phyloP scores from a whole-genome alignment of 2,797 vertebrate genomes.

The Trematomus bernacchii region DNA sequence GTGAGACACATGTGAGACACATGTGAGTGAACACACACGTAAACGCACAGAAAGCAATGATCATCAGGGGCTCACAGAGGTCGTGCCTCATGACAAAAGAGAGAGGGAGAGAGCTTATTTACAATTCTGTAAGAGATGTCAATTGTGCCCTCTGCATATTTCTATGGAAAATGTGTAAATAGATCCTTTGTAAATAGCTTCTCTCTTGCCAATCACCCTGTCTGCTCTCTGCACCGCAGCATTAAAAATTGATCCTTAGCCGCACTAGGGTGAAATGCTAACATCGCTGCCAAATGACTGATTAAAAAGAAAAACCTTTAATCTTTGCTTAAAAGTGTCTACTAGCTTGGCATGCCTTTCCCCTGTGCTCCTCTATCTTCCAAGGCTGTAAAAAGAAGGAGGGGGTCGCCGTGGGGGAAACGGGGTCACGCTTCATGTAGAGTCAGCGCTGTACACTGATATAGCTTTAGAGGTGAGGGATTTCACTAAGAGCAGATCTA shows the following conservation, averaged over 20 bases:
- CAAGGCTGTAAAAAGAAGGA: slow-evolving; percentile 71
- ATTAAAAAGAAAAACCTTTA: slow-evolving; percentile 91
- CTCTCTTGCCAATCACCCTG: slow-evolving; percentile 86
- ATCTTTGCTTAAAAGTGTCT: slow-evolving; percentile 90
- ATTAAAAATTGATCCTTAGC: slow-evolving; percentile 89
- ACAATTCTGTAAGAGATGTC: slow-evolving; percentile 85
- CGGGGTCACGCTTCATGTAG: slow-evolving; percentile 79
- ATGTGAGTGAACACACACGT: slow-evolving; percentile 50
- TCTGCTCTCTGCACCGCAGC: slow-evolving; percentile 84
- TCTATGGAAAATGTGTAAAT: slow-evolving; percentile 86
- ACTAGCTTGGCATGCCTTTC: slow-evolving; percentile 85
- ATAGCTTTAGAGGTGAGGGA: slow-evolving; percentile 78
- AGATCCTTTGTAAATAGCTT: slow-evolving; percentile 87
- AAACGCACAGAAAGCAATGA: slow-evolving; percentile 45
- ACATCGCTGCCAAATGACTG: slow-evolving; percentile 89
- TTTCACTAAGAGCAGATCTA: slow-evolving; percentile 78
- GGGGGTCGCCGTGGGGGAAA: slow-evolving; percentile 79
- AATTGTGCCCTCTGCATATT: slow-evolving; percentile 85
- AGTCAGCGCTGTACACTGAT: slow-evolving; percentile 74
- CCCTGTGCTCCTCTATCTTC: slow-evolving; percentile 82
- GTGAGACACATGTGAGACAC: slow-evolving; percentile 68
- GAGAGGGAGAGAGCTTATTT: slow-evolving; percentile 71
- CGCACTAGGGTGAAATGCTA: slow-evolving; percentile 86
- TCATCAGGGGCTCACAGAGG: slow-evolving; percentile 77
- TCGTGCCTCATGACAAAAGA: slow-evolving; percentile 72